Conservation (phyloP, 92 coral and sea anemone genomes). For the Parazoanthus swiftii region DNA sequence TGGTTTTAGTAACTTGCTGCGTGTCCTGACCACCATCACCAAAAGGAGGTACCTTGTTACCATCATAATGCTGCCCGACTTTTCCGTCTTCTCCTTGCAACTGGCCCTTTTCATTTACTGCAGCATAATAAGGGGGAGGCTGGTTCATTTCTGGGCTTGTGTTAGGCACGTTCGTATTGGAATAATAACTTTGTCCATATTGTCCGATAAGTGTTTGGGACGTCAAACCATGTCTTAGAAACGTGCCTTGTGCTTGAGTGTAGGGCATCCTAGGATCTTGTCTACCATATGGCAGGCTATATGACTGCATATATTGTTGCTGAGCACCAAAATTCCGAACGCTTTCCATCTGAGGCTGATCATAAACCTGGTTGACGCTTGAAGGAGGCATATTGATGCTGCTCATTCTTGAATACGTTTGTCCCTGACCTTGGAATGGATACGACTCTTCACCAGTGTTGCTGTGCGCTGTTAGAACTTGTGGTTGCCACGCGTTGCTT, state of each 20-base stretch:
- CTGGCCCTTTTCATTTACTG: not conserved
- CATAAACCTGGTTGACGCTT: not conserved
- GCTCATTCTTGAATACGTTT: not conserved
- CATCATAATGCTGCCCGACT: not conserved
- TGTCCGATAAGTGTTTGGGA: not conserved
- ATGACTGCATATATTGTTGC: not conserved
- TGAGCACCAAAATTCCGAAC: slow-evolving; percentile 9
- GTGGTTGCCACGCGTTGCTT: not conserved
- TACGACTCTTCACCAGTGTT: not conserved
- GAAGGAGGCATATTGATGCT: not conserved
- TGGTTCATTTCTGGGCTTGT: not conserved
- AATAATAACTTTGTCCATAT: not conserved
- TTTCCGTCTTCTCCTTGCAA: not conserved
- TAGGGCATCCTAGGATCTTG: not conserved
- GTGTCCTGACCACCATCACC: not conserved
- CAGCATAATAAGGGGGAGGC: not conserved
- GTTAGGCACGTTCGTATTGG: not conserved
- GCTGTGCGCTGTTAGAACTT: not conserved
- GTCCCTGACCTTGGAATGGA: not conserved
- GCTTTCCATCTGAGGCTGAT: not conserved
- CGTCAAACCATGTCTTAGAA: not conserved
- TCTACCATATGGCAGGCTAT: not conserved
- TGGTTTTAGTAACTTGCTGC: no score
- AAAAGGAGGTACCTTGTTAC: not conserved
- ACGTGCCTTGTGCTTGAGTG: not conserved